These are phyloP conservation scores for Zelleria hepariella DNA, from an alignment of 2,888 invertebrate genomes.

Conservation along the genomic window DNA sequence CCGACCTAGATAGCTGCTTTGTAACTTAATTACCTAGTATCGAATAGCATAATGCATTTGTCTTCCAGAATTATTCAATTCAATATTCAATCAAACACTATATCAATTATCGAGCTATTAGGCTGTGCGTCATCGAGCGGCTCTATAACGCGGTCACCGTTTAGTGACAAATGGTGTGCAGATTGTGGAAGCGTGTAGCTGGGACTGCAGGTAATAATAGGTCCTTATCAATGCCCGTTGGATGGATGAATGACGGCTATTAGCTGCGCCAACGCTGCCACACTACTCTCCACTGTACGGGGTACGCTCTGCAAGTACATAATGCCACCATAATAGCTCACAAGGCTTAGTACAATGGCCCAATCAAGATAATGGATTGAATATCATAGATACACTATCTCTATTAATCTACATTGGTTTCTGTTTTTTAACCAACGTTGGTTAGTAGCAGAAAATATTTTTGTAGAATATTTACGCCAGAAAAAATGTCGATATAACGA, in stretches of 20 bases:
- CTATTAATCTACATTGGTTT: not conserved
- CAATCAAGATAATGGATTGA: not conserved
- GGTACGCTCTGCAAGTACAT: too few species aligned
- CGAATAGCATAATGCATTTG: not conserved
- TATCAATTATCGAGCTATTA: not conserved
- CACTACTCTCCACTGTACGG: not conserved
- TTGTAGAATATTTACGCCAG: too few species aligned
- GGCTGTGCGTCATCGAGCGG: not conserved
- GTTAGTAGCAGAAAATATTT: not conserved
- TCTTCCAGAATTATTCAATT: not conserved
- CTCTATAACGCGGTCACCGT: conserved; percentile 3
- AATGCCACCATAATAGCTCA: not conserved
- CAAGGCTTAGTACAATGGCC: not conserved
- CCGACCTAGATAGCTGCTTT: not conserved
- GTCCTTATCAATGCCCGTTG: conserved; percentile 41
- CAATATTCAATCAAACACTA: not conserved
- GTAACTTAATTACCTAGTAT: too few species aligned
- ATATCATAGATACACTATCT: not conserved
- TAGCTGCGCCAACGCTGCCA: conserved; percentile 27
- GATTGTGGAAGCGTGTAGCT: conserved; percentile 15
- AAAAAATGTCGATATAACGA: too few species aligned
- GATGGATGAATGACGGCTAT: conserved; percentile 63
- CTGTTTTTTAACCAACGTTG: not conserved
- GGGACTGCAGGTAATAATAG: conserved; percentile 36
- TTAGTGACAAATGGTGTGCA: conserved; percentile 10